phyloP scores from a whole-genome alignment of 2,113 vertebrate genomes.

The Tonatia bakeri region DNA sequence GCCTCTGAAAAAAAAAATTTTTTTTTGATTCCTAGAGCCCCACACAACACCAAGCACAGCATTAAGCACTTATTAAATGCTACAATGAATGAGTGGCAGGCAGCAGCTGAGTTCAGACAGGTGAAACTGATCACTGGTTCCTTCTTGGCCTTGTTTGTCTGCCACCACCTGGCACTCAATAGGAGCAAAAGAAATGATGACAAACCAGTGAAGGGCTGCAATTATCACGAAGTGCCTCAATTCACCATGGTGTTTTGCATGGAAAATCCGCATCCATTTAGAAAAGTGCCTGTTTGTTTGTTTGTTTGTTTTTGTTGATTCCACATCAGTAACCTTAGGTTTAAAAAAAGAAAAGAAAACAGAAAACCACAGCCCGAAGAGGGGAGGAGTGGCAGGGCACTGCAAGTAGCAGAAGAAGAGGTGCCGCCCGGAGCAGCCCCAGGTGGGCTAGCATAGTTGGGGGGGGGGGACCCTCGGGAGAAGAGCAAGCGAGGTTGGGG shows the following conservation, averaged over 20 bases:
- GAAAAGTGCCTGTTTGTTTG: not conserved
- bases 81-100: not conserved
- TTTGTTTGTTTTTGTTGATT: not conserved
- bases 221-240: not conserved
- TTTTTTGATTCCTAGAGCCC: not conserved
- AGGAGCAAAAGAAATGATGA: not conserved
- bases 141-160: not conserved
- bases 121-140: not conserved
- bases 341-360: not conserved
- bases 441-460: not conserved
- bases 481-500: rapidly evolving
- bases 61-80: not conserved
- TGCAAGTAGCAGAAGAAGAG: not conserved
- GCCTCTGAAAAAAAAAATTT: not conserved
- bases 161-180: not conserved
- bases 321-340: not conserved
- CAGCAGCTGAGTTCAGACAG: not conserved
- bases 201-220: not conserved
- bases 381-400: not conserved
- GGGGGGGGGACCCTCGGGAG: not conserved
- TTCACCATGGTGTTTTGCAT: not conserved
- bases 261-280: not conserved
- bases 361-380: not conserved
- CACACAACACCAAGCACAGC: not conserved
- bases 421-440: not conserved